Evolutionary conservation across 1,140 invertebrate genomes (phyloP), one percentile per base, ranked within the genome.

Genomic region (Odontomachus brunneus): DNA sequence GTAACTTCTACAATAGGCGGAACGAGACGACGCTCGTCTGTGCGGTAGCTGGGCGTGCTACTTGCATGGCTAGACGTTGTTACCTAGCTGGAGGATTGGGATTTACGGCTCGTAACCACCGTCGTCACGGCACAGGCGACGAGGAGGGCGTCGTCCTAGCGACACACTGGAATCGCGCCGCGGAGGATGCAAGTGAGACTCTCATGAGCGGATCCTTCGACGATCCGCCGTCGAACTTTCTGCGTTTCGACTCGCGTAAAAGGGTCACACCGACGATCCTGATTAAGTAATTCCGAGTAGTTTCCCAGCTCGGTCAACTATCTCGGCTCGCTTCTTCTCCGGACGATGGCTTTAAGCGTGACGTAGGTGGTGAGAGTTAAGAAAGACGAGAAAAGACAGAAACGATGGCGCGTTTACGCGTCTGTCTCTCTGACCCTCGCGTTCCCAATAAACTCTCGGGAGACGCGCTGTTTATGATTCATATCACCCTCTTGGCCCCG

Each of bases 81-180:
- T 78, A 62, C 22, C 22, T 49, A 57, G 24, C 12, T 12, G 24
- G 29, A 38, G n/a, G 33, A 72, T 80, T 65, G 33, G 72, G 83
- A 72, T 81, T 84, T 84, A 81, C 55, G n/a, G 29, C n/a, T 71
- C 38, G 38, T 65, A 83, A 74, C 51, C 48, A 80, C 12, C 38
- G 60, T 55, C n/a, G 75, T 48, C 15, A 78, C 44, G 57, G 22
- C 24, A 12, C 49, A 19, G 24, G 51, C 38, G 17, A 48, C 38
- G 38, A 51, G 48, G 19, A 24, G 19, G 19, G 12, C 17, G 22
- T 51, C 26, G 53, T 51, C 26, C 24, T 63, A 76, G 65, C 19
- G 44, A 51, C 26, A 66, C 26, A 17, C 12, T 76, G 3, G 24
- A 76, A 33, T 66, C 65, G 44, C 57, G 24, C 63, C 12, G 7